phyloP scores from a whole-genome alignment of 2,113 vertebrate species.

The Nipponia nippon region DNA sequence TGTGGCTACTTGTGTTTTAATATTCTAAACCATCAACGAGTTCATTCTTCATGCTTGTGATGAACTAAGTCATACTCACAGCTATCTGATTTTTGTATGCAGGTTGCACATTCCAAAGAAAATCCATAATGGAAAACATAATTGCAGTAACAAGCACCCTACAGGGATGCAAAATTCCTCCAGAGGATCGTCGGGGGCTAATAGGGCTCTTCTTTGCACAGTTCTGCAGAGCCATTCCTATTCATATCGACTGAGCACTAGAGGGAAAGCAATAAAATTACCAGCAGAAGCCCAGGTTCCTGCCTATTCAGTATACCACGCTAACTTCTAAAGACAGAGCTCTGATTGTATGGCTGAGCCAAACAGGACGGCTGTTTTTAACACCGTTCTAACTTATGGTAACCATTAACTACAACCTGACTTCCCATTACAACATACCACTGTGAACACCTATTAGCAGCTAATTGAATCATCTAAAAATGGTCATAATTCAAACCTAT shows the following conservation, averaged over 20 bases:
- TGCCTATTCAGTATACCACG: background rate
- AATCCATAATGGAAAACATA: constrained; percentile 58
- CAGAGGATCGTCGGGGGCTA: background rate
- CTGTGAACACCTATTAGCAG: constrained; percentile 47
- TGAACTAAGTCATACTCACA: background rate
- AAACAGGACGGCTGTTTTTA: constrained; percentile 52
- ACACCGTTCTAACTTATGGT: constrained; percentile 49
- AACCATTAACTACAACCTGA: constrained; percentile 63
- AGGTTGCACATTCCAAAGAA: constrained; percentile 38
- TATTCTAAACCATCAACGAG: background rate
- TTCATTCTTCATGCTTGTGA: constrained; percentile 12
- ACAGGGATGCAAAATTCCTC: constrained; percentile 35
- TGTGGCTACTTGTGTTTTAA: background rate
- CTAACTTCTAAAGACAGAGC: constrained; percentile 51
- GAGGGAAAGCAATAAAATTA: constrained; percentile 64
- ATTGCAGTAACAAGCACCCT: constrained; percentile 51
- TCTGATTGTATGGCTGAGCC: constrained; percentile 45
- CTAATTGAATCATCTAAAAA: constrained; percentile 55
- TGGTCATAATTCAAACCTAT: constrained; percentile 15
- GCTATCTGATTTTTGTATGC: constrained; percentile 34
- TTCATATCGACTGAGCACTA: background rate
- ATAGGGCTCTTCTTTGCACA: constrained; percentile 42
- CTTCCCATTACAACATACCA: constrained; percentile 49
- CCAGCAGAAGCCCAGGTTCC: constrained; percentile 34
- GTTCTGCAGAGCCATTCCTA: constrained; percentile 11